Evolutionary conservation across 2,113 vertebrate genomes (phyloP).

Genomic region (Hyla sarda): DNA sequence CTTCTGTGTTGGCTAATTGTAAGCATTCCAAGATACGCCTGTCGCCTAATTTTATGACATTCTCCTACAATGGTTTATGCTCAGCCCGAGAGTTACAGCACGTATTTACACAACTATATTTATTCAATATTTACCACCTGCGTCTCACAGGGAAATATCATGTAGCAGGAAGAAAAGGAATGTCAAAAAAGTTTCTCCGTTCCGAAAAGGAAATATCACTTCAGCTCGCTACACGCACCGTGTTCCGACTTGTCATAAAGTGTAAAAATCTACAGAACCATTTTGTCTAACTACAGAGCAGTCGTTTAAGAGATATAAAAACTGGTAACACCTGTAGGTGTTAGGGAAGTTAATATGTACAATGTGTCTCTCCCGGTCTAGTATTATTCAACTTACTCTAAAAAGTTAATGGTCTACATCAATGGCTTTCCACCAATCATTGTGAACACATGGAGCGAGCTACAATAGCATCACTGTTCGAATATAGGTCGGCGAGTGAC

Average conservation of each 20-base stretch:
- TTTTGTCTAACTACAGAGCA: conserved; percentile 22
- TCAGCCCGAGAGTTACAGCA: conserved; percentile 9
- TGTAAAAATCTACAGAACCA: conserved; percentile 32
- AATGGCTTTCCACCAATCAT: conserved; percentile 7
- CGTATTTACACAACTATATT: conserved; percentile 22
- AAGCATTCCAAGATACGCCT: conserved; percentile 27
- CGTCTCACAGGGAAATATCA: conserved; percentile 21
- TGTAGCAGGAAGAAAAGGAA: conserved; percentile 18
- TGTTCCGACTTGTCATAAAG: conserved; percentile 29
- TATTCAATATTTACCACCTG: conserved; percentile 43
- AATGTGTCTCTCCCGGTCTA: neutral
- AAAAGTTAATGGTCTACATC: conserved; percentile 38
- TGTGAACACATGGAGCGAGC: neutral
- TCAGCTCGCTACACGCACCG: neutral
- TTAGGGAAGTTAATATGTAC: conserved; percentile 10
- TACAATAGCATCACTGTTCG: neutral
- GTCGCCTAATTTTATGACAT: conserved; percentile 46
- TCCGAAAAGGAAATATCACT: conserved; percentile 14
- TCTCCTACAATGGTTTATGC: conserved; percentile 32
- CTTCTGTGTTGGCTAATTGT: conserved; percentile 37
- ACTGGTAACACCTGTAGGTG: conserved; percentile 4
- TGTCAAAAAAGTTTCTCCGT: neutral
- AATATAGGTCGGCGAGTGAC: conserved; percentile 20
- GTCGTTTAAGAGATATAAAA: conserved; percentile 11
- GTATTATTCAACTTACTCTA: neutral